Evolutionary conservation across 53 echinoderm and acorn worm species (phyloP), one percentile per base, ranked within the genome.

Genomic region (Crossaster papposus): DNA sequence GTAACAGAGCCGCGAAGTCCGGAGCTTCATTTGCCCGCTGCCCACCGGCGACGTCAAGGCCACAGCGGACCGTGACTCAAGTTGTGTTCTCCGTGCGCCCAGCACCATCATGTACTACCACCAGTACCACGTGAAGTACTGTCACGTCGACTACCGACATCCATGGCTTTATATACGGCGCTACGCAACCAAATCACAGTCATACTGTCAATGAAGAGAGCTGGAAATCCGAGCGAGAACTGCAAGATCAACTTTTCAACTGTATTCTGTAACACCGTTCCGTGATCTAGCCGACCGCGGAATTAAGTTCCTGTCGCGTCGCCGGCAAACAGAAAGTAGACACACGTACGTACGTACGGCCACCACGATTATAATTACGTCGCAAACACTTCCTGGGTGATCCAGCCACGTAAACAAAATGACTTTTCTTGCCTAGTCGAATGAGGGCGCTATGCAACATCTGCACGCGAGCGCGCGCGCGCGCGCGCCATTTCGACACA

Each of bases 1-100:
- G 72, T 92, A 90, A 79, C 95, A 95, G 52, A 90, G 93, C 36
- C 94, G 83, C 30, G 92, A 83, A 22, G 94, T 85, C 30, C 91
- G n/a, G n/a, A n/a, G 91, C 13, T 75, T 74, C 36, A 76, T 76
- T 15, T 77, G 72, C 30, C 51, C 30, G 62, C 87, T 54, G 72
- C 32, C 22, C 5, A 32, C 58, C 85, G 14, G 18, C 44, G 44
- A 44, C 35, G 76, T 34, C 77, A 76, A 35, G 87, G 33, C 77
- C 80, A 30, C 32, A 23, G 18, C 18, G 33, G 31, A 74, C 75
- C 75, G 75, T 74, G 75, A 44, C 9, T 44, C 6, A 44, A 44
- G 44, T 44, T 44, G 44, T 44, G 44, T 44, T 44, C 9, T 44
- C 44, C 44, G 44, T 44, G 44, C 44, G 33, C 36, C 35, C 3